A percentile compares a stretch with the other conserved stretches of the same genome.
These are phyloP conservation scores for Euleptes europaea DNA, from an alignment of 2,113 vertebrate species.

Conservation along the genomic window DNA sequence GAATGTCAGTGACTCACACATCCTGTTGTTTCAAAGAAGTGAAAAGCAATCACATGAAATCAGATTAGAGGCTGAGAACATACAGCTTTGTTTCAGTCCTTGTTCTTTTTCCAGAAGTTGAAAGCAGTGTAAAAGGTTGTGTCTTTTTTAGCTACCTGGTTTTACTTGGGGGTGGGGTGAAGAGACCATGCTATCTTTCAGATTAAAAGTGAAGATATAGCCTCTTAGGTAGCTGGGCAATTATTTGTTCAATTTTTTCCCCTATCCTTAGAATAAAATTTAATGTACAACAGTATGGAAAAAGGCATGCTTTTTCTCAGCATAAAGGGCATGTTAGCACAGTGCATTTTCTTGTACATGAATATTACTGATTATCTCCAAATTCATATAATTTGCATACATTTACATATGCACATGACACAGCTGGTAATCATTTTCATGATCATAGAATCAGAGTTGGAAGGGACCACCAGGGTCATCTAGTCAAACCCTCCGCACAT, in stretches of 20 bases:
- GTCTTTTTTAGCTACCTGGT: too few species aligned
- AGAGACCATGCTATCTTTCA: neutral
- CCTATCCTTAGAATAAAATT: neutral
- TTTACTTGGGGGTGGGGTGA: too few species aligned
- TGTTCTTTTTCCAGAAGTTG: neutral
- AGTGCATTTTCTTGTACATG: neutral
- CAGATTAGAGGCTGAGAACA: neutral
- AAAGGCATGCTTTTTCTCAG: too few species aligned
- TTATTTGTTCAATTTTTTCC: neutral
- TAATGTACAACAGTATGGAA: too few species aligned
- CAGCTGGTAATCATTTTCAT: neutral
- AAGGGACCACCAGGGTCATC: too few species aligned
- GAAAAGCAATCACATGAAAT: conserved; percentile 23
- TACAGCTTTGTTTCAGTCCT: neutral
- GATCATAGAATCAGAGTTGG: too few species aligned
- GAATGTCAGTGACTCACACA: conserved; percentile 53
- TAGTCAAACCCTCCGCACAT: too few species aligned
- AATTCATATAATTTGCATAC: too few species aligned
- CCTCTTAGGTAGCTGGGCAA: neutral
- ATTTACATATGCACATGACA: neutral
- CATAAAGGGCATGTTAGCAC: too few species aligned
- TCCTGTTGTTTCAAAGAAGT: conserved; percentile 49
- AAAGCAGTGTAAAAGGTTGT: neutral
- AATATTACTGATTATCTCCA: neutral
- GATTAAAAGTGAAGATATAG: neutral